These are phyloP conservation scores for Zaprionus obscuricornis DNA, from an alignment of 2,888 invertebrate species.

Conservation along the genomic window DNA sequence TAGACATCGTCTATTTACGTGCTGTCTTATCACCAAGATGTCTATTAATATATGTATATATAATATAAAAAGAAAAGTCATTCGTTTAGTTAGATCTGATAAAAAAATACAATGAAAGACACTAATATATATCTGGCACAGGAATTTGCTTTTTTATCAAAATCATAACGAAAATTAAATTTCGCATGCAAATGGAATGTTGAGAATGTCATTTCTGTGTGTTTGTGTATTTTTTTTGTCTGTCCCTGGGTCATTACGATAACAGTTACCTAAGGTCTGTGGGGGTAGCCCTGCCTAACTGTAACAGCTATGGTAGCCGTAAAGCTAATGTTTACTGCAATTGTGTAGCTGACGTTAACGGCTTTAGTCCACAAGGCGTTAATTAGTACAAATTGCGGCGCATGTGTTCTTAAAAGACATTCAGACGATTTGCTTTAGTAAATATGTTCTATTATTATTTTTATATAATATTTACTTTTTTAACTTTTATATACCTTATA, in stretches of 20 bases:
- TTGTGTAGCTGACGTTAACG: slow-evolving; percentile 23
- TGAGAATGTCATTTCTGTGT: too few relatives aligned
- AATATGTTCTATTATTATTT: slow-evolving; percentile 14
- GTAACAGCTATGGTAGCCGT: neutral
- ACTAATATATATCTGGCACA: slow-evolving; percentile 13
- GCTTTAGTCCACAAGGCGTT: slow-evolving; percentile 22
- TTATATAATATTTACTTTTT: neutral
- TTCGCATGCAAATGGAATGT: slow-evolving; percentile 30
- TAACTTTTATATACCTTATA: neutral
- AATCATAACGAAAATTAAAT: slow-evolving; percentile 5
- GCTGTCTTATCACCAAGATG: slow-evolving; percentile 44
- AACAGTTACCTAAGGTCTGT: slow-evolving; percentile 17
- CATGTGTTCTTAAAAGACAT: slow-evolving; percentile 50
- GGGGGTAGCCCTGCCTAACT: slow-evolving; percentile 20
- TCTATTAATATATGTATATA: slow-evolving; percentile 40
- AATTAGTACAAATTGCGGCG: slow-evolving; percentile 57
- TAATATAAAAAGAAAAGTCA: slow-evolving; percentile 4
- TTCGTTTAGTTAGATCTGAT: slow-evolving; percentile 20
- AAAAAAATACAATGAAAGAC: too few relatives aligned
- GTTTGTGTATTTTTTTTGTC: too few relatives aligned
- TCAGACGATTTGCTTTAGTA: slow-evolving; percentile 21
- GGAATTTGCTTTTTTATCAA: slow-evolving; percentile 15
- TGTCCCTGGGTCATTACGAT: slow-evolving; percentile 35
- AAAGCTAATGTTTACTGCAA: slow-evolving; percentile 20
- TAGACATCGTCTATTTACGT: slow-evolving; percentile 48